Base-by-base conservation (phyloP, 2,113 vertebrate genomes). In the Ciconia maguari region DNA sequence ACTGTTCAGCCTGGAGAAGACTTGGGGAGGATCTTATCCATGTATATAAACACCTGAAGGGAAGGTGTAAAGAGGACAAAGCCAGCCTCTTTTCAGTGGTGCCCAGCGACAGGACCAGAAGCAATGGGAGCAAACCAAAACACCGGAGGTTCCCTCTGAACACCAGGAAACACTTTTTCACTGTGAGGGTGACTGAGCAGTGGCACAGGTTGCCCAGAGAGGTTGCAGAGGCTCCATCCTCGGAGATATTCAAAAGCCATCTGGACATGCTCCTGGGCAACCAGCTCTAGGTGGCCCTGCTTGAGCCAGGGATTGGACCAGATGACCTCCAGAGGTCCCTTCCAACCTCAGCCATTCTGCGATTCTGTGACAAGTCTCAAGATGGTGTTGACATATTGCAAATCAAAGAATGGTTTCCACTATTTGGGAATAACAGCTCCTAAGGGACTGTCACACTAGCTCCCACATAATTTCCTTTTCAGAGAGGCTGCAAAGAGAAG, bases 211-310 rank as follows among this genome's bases (percentile, higher is more conserved):
- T 41, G 24, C 36, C 26, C 54, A 57, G n/a, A 81, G 38, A 83
- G 15, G 22, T 1, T 75, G 30, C 2, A 2, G 34, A 78, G n/a
- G 41, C 42, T 80, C 76, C 38, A 55, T 36, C 15, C 25, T 5
- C 38, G 38, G 46, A 83, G 38, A 77, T 25, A 60, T 1, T 60
- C 8, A 72, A 87, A 61, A 81, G 58, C 29, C 7, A 6, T 29
- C 22, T 52, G 19, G 30, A 52, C 20, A 18, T 0, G 0, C 1
- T 29, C 36, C 77, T 54, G 18, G 11, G 24, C 44, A 87, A 32
- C 16, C 16, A 36, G 44, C 7, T 78, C 26, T 13, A 70, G 22
- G 26, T 30, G 8, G 41, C 16, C 21, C 26, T 85, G 22, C n/a
- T 21, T 61, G 22, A 81, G 44, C 36, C 79, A 19, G 20, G 15